phyloP scores from a whole-genome alignment of 2,797 vertebrate genomes.

The Pteropus rufus region DNA sequence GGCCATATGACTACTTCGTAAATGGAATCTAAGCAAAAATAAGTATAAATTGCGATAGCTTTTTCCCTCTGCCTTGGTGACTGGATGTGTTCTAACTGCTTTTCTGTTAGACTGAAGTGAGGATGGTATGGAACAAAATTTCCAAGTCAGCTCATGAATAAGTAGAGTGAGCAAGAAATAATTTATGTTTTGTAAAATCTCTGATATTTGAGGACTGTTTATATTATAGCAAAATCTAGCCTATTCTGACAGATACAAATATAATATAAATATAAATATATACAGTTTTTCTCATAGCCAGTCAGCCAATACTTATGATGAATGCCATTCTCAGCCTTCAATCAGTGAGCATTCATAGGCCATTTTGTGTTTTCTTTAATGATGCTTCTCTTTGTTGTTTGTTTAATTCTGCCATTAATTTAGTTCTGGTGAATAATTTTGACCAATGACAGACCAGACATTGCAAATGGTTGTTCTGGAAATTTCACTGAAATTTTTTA shows the following conservation, averaged over 20 bases:
- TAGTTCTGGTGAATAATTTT: neutral
- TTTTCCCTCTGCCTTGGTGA: neutral
- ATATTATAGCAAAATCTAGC: neutral
- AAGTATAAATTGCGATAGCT: neutral
- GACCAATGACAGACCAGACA: neutral
- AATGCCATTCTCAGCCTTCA: neutral
- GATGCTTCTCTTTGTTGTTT: neutral
- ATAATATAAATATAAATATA: neutral
- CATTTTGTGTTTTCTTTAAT: neutral
- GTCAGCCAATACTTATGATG: neutral
- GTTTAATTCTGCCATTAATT: neutral
- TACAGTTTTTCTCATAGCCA: neutral
- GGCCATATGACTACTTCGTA: neutral
- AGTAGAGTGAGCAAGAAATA: neutral
- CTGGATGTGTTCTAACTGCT: neutral
- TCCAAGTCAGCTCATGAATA: neutral
- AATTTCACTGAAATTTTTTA: neutral
- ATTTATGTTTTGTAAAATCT: neutral
- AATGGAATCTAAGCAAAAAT: neutral
- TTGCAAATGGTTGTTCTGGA: neutral
- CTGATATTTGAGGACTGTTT: neutral
- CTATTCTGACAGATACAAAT: neutral
- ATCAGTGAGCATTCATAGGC: neutral
- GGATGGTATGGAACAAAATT: neutral
- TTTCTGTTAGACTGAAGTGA: neutral